A percentile compares a stretch with the other conserved stretches of the same genome.
These are phyloP conservation scores for Epizoanthus ramosus DNA, from an alignment of 92 coral and sea anemone genomes.

Conservation along the genomic window DNA sequence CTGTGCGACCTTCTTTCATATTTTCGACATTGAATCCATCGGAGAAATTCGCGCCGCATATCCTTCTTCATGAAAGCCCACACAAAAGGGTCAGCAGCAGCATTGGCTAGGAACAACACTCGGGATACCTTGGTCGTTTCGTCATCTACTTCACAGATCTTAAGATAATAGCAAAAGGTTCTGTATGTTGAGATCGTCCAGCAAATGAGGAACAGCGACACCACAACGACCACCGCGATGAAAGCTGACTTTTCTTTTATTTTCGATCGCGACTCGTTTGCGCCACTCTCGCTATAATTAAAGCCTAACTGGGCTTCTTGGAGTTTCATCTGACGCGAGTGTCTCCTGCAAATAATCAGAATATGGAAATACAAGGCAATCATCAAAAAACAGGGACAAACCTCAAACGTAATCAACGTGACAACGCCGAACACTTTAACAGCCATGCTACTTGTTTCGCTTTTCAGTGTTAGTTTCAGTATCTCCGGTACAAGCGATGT, in stretches of 20 bases:
- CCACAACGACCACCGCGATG: slow-evolving; percentile 6
- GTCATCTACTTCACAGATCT: neutral
- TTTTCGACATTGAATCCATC: neutral
- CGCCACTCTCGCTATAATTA: neutral
- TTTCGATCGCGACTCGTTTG: neutral
- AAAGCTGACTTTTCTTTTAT: slow-evolving; percentile 18
- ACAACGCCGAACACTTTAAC: neutral
- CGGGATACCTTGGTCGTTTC: neutral
- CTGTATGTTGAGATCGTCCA: slow-evolving; percentile 18
- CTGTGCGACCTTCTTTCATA: neutral
- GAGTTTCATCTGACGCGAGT: neutral
- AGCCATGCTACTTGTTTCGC: neutral
- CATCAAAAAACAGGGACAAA: neutral
- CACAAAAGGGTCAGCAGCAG: slow-evolving; percentile 11
- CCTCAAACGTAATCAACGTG: neutral
- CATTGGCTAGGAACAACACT: neutral
- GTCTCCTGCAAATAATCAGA: slow-evolving; percentile 10
- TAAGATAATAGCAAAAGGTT: neutral
- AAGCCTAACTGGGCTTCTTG: slow-evolving; percentile 7
- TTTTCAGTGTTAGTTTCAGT: neutral
- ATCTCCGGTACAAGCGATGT: neutral
- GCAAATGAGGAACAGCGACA: slow-evolving; percentile 3
- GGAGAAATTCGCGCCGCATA: neutral
- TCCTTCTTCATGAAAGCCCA: slow-evolving; percentile 14
- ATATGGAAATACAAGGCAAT: neutral